Evolutionary conservation across 2,113 vertebrate species (phyloP).

Genomic region (Pitta sordida): DNA sequence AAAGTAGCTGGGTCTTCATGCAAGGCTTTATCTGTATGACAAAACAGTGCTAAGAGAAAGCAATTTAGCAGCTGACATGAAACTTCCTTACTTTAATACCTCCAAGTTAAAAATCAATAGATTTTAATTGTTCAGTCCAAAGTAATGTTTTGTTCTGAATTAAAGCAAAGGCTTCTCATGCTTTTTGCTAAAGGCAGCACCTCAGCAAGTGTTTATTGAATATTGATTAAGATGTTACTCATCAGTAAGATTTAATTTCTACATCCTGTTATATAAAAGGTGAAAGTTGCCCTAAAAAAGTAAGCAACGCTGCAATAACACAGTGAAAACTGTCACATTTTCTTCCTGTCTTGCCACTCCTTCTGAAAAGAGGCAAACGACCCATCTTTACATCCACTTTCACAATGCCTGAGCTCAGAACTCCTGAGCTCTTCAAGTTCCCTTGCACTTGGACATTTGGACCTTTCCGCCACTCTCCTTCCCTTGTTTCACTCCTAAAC

Average conservation of each 20-base stretch:
- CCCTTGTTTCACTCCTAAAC: background rate
- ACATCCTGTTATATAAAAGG: background rate
- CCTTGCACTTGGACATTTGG: background rate
- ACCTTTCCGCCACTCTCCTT: background rate
- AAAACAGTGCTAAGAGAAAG: background rate
- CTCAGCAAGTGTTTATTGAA: background rate
- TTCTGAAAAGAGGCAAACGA: background rate
- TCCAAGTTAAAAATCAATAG: background rate
- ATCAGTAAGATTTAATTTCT: background rate
- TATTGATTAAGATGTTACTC: background rate
- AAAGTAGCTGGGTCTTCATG: background rate
- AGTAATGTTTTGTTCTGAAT: background rate
- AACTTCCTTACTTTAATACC: constrained; percentile 10
- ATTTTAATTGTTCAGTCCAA: constrained; percentile 18
- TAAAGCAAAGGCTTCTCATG: background rate
- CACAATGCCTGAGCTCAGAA: background rate
- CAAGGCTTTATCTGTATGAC: background rate
- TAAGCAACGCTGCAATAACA: background rate
- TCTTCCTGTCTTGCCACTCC: background rate
- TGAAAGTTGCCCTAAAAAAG: background rate
- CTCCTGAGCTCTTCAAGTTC: background rate
- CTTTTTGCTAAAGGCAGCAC: background rate
- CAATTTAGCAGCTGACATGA: background rate
- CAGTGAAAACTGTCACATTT: background rate
- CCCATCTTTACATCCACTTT: background rate